Percentiles rank a stretch among this genome's conserved stretches.
These are phyloP conservation scores for Phrynosoma platyrhinos DNA, from an alignment of 2,113 vertebrate genomes.

Conservation along the genomic window DNA sequence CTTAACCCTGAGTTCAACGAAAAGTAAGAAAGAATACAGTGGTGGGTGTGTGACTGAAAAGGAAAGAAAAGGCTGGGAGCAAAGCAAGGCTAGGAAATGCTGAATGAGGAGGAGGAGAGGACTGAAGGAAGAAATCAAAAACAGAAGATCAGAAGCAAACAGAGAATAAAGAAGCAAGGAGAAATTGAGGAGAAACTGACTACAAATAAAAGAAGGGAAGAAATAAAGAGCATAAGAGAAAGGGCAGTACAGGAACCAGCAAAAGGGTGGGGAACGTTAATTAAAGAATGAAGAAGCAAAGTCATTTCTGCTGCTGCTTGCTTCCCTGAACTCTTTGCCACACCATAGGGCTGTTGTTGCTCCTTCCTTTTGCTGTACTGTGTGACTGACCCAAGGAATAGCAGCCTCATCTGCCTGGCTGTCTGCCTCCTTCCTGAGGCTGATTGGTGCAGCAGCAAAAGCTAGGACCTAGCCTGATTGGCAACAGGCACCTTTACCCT, in stretches of 20 bases:
- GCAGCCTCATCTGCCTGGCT: neutral
- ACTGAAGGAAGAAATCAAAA: neutral
- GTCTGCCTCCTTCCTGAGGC: neutral
- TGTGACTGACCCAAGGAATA: neutral
- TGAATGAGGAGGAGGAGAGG: neutral
- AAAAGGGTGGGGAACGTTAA: too few species aligned
- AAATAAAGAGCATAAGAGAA: too few species aligned
- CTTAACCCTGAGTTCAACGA: slow-evolving; percentile 90
- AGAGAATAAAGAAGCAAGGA: too few species aligned
- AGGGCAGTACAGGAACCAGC: too few species aligned
- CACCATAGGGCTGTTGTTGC: too few species aligned
- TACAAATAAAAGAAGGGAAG: too few species aligned
- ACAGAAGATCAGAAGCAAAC: too few species aligned
- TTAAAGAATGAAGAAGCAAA: too few species aligned
- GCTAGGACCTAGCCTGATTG: neutral
- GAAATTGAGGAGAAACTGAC: too few species aligned
- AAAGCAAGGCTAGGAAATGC: neutral
- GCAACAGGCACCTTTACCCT: neutral
- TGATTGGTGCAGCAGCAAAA: neutral
- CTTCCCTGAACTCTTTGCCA: too few species aligned
- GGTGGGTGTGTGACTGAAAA: neutral
- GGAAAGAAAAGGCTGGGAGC: neutral
- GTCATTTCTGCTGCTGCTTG: too few species aligned
- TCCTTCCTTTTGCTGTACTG: neutral
- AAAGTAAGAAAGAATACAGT: slow-evolving; percentile 71